Evolutionary conservation across 1,140 invertebrate species (phyloP).

Genomic region (Dinoponera quadriceps): DNA sequence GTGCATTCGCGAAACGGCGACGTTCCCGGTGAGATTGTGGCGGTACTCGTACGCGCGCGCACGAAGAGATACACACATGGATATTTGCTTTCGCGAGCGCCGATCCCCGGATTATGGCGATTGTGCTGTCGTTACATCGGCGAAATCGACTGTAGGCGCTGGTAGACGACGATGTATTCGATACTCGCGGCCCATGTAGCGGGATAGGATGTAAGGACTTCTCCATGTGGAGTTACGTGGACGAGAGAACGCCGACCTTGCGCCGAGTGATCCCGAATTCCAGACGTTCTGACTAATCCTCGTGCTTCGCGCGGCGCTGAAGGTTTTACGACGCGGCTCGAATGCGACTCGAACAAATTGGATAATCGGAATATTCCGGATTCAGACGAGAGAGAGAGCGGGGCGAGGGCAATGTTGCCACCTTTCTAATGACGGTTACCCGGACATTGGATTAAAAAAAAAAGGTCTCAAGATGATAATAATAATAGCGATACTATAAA

Average conservation of each 20-base stretch:
- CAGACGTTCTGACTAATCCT: background rate
- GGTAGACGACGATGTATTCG: constrained; percentile 29
- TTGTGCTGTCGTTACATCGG: constrained; percentile 33
- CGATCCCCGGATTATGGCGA: constrained; percentile 35
- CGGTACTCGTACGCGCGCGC: background rate
- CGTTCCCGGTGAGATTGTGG: constrained; percentile 26
- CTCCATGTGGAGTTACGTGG: background rate
- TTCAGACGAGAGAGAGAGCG: background rate
- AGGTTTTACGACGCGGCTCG: too few relatives aligned
- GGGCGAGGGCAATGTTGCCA: too few relatives aligned
- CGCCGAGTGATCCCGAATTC: constrained; percentile 5
- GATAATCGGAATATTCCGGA: too few relatives aligned
- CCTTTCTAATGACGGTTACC: too few relatives aligned
- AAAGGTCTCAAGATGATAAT: too few relatives aligned
- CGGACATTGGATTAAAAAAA: too few relatives aligned
- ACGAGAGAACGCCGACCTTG: background rate
- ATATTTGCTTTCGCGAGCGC: constrained; percentile 40
- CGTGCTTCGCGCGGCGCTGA: background rate
- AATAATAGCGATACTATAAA: too few relatives aligned
- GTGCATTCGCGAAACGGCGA: background rate
- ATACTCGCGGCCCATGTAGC: constrained; percentile 10
- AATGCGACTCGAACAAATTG: too few relatives aligned
- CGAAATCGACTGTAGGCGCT: constrained; percentile 37
- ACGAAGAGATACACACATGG: constrained; percentile 8
- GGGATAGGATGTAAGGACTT: constrained; percentile 9